Conservation (phyloP, 2,888 invertebrate species). For the Thecophora atra region DNA sequence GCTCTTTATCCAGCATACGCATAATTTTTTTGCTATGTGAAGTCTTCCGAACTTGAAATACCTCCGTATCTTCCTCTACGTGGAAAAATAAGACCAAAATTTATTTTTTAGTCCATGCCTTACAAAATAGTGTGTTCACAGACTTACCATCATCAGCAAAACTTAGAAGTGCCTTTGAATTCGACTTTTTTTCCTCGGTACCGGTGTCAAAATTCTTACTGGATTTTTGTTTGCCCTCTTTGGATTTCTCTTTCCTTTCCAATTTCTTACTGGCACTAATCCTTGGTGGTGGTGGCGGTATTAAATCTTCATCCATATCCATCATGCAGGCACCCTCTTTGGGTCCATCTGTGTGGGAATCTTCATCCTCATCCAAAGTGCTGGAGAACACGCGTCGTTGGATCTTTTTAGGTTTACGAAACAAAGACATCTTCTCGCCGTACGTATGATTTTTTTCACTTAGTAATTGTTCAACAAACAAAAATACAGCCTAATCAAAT, state of each 20-base stretch:
- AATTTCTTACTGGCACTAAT: constrained; percentile 48
- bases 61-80: constrained; percentile 80
- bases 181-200: constrained; percentile 62
- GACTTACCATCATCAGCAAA: constrained; percentile 78
- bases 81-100: not conserved
- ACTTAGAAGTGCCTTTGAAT: constrained; percentile 74
- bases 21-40: constrained; percentile 91
- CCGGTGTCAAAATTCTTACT: constrained; percentile 48
- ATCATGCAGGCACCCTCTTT: constrained; percentile 52
- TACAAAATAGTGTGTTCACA: too few relatives aligned
- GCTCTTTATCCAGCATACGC: constrained; percentile 84
- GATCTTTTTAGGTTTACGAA: constrained; percentile 88
- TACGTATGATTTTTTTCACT: too few relatives aligned
- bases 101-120: not conserved
- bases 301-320: constrained; percentile 55
- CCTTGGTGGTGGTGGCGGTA: constrained; percentile 49
- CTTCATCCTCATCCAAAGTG: constrained; percentile 75
- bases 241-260: constrained; percentile 45
- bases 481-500: constrained; percentile 53
- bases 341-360: constrained; percentile 63
- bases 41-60: constrained; percentile 95
- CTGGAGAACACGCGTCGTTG: constrained; percentile 79
- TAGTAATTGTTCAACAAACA: not conserved
- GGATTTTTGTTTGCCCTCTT: constrained; percentile 37
- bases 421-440: constrained; percentile 75